A percentile compares a stretch with the other conserved stretches of the same genome.
phyloP scores from a whole-genome alignment of 2,113 vertebrate genomes.

The Struthio camelus region DNA sequence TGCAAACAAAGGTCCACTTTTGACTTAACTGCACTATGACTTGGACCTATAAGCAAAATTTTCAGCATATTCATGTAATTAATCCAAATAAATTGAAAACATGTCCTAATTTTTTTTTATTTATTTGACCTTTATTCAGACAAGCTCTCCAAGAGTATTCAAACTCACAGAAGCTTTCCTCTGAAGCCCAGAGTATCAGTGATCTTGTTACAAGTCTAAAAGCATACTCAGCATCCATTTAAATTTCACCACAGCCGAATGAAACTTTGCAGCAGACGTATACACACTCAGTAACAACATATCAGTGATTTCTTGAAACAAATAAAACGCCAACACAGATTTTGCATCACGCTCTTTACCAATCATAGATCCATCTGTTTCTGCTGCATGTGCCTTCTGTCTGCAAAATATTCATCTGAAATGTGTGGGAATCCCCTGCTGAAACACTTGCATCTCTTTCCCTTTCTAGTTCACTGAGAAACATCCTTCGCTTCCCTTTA shows the following conservation, averaged over 20 bases:
- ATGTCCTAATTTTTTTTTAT: not conserved
- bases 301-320: not conserved
- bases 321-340: not conserved
- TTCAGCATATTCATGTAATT: accelerated
- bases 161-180: not conserved
- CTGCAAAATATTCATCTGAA: not conserved
- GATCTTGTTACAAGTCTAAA: not conserved
- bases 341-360: not conserved
- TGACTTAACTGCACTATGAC: not conserved
- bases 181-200: not conserved
- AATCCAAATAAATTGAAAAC: not conserved
- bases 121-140: not conserved
- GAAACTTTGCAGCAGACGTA: not conserved
- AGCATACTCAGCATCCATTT: not conserved
- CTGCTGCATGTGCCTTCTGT: not conserved
- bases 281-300: not conserved
- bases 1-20: not conserved
- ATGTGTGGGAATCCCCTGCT: not conserved
- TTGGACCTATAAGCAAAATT: not conserved
- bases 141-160: not conserved
- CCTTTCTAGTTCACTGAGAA: not conserved
- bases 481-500: not conserved
- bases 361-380: not conserved
- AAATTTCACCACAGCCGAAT: not conserved
- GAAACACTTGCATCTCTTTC: not conserved